Evolutionary conservation across 2,113 vertebrate species (phyloP).

Genomic region (Connochaetes taurinus): DNA sequence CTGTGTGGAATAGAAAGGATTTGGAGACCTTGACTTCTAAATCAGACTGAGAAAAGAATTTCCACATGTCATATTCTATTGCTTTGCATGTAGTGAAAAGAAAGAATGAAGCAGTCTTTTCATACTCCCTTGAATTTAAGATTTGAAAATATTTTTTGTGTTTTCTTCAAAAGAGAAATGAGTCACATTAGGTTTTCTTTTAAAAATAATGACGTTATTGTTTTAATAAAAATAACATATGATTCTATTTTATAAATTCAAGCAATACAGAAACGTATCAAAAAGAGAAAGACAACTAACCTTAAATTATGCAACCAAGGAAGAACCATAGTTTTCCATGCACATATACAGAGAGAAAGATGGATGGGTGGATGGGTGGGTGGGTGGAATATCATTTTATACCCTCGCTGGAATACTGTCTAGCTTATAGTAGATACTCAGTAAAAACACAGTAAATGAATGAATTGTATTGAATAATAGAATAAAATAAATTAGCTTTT

Average conservation of each 20-base stretch:
- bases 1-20: constrained; percentile 35
- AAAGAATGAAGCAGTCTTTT: neutral
- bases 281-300: neutral
- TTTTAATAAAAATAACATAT: constrained; percentile 34
- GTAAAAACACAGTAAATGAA: neutral
- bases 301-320: neutral
- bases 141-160: constrained; percentile 1
- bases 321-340: neutral
- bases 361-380: too few species aligned
- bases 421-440: neutral
- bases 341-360: neutral
- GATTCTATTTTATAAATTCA: constrained; percentile 31
- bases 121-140: neutral
- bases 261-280: neutral
- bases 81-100: neutral
- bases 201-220: constrained; percentile 39
- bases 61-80: neutral
- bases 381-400: neutral
- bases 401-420: neutral
- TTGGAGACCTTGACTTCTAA: neutral
- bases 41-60: constrained; percentile 38
- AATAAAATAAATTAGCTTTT: neutral
- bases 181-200: constrained; percentile 13
- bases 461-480: neutral
- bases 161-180: constrained; percentile 46